Evolutionary conservation across 2,797 vertebrate species (phyloP), one percentile per base, ranked within the genome.

Genomic region (Vireo griseus): DNA sequence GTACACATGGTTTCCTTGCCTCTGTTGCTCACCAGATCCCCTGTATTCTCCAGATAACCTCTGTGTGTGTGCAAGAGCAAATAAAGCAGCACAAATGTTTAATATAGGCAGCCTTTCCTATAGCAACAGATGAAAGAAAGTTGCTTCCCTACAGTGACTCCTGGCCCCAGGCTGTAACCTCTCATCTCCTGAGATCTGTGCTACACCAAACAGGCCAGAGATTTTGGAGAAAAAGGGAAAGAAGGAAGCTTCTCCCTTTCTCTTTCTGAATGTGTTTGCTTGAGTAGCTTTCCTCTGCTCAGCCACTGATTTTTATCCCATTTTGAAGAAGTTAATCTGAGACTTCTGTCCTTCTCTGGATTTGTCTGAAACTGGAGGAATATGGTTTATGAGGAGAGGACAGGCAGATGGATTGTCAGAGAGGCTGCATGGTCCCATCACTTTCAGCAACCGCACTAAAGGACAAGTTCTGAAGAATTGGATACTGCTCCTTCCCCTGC

Each of bases 51-150:
- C 66, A 76, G 31, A 51, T 80, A 71, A 85, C 7, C 37, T 0
- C 0, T 57, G 35, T 40, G 37, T 35, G 1, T 65, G 33, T 42
- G 58, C 14, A 50, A 94, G 52, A 86, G 33, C 59, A 95, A 87
- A 89, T 24, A 87, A 93, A 83, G 50, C 52, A 91, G 66, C 47
- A 54, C 57, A 92, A 93, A 93, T 77, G 85, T 91, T 80, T 83
- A 65, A 72, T n/a, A 54, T 12, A 80, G 44, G 35, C 45, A 80
- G 48, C 61, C 57, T 54, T 44, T 74, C 55, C 84, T 33, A 15
- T 15, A 85, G 59, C 57, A 95, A 89, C 71, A 85, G 42, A 61
- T 10, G 17, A 62, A 85, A 82, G 0, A 5, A 59, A 86, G 29
- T 25, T 85, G 16, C n/a, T 86, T 55, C 71, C 33, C 29, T 42